Percentiles rank a stretch among this genome's conserved stretches.
These are phyloP conservation scores for Oncorhynchus mykiss DNA, from an alignment of 2,113 vertebrate genomes.

Conservation along the genomic window DNA sequence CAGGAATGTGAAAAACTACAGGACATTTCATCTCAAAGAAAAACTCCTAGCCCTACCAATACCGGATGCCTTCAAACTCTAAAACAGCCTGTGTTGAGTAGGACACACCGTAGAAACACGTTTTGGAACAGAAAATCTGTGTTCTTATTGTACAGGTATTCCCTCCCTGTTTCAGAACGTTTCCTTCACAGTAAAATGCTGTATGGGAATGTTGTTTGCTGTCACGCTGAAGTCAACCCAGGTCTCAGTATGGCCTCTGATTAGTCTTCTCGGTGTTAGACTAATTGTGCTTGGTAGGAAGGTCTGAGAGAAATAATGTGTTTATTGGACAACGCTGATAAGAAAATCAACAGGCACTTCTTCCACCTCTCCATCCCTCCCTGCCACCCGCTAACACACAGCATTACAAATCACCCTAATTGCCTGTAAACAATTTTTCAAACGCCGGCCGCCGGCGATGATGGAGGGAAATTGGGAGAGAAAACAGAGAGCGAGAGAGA, in stretches of 20 bases:
- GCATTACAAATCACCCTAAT: slow-evolving; percentile 20
- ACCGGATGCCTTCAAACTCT: no score
- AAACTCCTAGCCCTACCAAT: no score
- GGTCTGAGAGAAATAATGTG: not conserved
- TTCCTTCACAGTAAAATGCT: not conserved
- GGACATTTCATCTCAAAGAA: no score
- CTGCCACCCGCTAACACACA: not conserved
- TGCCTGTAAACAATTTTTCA: slow-evolving; percentile 23
- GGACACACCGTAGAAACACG: no score
- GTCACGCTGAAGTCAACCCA: not conserved
- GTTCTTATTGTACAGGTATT: no score
- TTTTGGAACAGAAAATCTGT: no score
- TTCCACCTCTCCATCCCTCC: not conserved
- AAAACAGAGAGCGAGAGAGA: not conserved
- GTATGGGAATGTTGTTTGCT: not conserved
- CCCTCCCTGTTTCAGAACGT: no score
- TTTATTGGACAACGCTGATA: not conserved
- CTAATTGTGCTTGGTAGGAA: not conserved
- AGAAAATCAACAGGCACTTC: slow-evolving; percentile 17
- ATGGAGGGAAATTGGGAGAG: not conserved
- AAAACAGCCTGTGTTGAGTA: no score
- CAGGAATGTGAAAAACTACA: no score
- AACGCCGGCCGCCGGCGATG: not conserved
- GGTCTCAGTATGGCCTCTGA: not conserved
- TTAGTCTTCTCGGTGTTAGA: not conserved